phyloP scores from a whole-genome alignment of 1,140 invertebrate species.

The Rhopalosiphum maidis region DNA sequence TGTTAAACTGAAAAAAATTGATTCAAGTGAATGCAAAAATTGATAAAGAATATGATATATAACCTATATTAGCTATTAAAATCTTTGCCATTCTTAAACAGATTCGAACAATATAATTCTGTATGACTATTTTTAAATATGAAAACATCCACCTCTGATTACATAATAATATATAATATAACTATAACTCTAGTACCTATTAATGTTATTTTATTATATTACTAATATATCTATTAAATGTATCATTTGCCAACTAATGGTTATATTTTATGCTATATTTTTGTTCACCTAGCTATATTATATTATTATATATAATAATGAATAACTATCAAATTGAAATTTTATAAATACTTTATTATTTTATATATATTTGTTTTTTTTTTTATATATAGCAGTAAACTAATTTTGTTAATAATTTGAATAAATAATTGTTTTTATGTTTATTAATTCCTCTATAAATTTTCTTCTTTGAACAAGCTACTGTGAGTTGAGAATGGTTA shows the following conservation, averaged over 20 bases:
- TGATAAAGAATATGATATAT: background rate
- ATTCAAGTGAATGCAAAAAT: background rate
- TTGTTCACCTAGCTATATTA: background rate
- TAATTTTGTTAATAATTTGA: too few species aligned
- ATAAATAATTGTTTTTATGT: too few species aligned
- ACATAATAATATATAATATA: background rate
- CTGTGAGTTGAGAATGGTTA: too few species aligned
- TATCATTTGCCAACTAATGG: background rate
- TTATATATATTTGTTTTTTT: too few species aligned
- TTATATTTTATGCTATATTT: background rate
- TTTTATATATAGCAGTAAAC: too few species aligned
- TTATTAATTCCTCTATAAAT: too few species aligned
- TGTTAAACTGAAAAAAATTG: background rate
- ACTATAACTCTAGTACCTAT: background rate
- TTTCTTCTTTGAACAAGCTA: too few species aligned
- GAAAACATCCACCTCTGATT: too few species aligned
- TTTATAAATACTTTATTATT: too few species aligned
- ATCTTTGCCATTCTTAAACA: background rate
- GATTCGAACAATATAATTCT: background rate
- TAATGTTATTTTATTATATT: background rate
- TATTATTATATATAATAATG: background rate
- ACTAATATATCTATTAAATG: background rate
- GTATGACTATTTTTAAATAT: too few species aligned
- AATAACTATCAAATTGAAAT: too few species aligned
- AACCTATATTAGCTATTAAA: background rate